phyloP scores from a whole-genome alignment of 1,140 invertebrate species.

The Limonius californicus region DNA sequence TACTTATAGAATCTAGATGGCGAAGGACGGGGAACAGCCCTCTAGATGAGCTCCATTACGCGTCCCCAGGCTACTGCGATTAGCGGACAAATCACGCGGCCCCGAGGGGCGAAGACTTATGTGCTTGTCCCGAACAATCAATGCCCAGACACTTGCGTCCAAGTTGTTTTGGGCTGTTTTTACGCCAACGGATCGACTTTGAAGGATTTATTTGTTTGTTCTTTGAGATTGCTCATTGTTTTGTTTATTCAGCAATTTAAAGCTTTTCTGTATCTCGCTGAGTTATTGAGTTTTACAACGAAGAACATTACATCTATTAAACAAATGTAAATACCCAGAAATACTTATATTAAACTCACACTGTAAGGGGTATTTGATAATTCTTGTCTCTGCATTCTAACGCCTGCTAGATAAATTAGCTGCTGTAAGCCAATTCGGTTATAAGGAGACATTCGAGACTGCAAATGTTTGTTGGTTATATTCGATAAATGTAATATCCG shows the following conservation, averaged over 20 bases:
- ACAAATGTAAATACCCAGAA: no score
- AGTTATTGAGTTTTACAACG: no score
- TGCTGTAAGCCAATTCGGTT: no score
- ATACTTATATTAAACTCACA: no score
- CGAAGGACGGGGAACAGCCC: conserved; percentile 1
- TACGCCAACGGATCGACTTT: conserved; percentile 34
- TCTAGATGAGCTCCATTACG: conserved; percentile 32
- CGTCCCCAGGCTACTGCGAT: conserved; percentile 39
- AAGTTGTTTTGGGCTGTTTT: conserved; percentile 32
- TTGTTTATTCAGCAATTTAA: conserved; percentile 7
- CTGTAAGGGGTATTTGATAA: no score
- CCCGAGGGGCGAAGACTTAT: conserved; percentile 37
- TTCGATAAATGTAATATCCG: no score
- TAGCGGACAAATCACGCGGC: conserved; percentile 42
- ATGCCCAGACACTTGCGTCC: conserved; percentile 30
- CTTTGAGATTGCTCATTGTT: background rate
- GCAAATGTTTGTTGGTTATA: no score
- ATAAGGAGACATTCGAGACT: no score
- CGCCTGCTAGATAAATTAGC: no score
- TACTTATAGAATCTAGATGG: conserved; percentile 6
- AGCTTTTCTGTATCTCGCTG: no score
- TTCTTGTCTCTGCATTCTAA: no score
- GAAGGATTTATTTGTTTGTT: conserved; percentile 42
- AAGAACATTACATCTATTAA: no score
- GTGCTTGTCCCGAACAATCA: conserved; percentile 40